These are phyloP conservation scores for Xenopus borealis DNA, from an alignment of 2,113 vertebrate genomes.

Conservation along the genomic window DNA sequence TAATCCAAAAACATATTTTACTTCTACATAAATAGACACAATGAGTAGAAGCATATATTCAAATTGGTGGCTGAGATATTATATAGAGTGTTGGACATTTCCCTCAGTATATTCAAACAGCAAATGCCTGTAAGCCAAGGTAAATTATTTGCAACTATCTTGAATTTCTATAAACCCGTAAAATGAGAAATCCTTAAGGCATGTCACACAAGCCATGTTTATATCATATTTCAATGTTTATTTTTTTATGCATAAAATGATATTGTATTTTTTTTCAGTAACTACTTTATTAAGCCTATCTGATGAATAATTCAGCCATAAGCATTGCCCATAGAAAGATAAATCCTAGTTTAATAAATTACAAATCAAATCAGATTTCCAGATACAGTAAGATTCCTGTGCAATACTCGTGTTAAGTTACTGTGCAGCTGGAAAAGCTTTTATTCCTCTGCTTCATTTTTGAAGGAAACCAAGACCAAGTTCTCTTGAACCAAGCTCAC, in stretches of 20 bases:
- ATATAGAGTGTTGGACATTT: too few species aligned
- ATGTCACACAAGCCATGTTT: slow-evolving; percentile 8
- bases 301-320: slow-evolving; percentile 5
- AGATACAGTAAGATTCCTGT: slow-evolving; percentile 4
- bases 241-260: slow-evolving; percentile 4
- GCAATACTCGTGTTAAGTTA: not conserved
- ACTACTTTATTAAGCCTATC: slow-evolving; percentile 34
- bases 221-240: slow-evolving; percentile 32
- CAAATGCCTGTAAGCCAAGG: not conserved
- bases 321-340: not conserved
- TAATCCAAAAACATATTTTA: too few species aligned
- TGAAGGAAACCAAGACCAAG: too few species aligned
- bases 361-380: slow-evolving; percentile 4
- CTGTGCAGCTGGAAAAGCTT: too few species aligned
- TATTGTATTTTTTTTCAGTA: slow-evolving; percentile 19
- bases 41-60: too few species aligned
- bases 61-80: too few species aligned
- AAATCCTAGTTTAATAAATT: slow-evolving; percentile 7
- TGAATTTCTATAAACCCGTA: slow-evolving; percentile 12
- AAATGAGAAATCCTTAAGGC: slow-evolving; percentile 32
- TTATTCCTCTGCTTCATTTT: too few species aligned
- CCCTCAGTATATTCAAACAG: too few species aligned
- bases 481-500: too few species aligned
- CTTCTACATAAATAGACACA: too few species aligned
- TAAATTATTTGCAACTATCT: slow-evolving; percentile 2